Evolutionary conservation across 2,113 vertebrate genomes (phyloP).

Genomic region (Gadus macrocephalus): DNA sequence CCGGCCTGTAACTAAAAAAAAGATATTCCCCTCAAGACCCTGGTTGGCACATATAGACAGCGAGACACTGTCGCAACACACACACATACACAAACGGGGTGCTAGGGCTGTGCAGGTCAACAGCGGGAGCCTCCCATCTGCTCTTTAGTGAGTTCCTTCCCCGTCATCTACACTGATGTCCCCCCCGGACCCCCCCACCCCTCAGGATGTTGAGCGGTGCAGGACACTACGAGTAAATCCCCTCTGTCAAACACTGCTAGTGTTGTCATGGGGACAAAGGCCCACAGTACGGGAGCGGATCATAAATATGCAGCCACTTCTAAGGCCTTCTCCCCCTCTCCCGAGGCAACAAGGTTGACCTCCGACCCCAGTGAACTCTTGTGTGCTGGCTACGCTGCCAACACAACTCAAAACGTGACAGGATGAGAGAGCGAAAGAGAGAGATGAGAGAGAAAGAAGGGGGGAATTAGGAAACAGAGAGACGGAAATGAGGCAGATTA

Average conservation of each 20-base stretch:
- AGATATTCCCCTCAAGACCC: too few relatives aligned
- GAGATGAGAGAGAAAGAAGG: slow-evolving; percentile 11
- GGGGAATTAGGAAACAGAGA: background rate
- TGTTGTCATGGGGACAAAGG: slow-evolving; percentile 31
- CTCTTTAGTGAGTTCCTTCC: slow-evolving; percentile 36
- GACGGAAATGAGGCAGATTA: background rate
- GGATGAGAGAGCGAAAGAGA: slow-evolving; percentile 13
- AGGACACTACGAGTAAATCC: slow-evolving; percentile 35
- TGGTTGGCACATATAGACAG: too few relatives aligned
- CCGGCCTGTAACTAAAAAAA: too few relatives aligned
- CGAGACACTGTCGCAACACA: background rate
- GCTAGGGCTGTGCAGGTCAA: background rate
- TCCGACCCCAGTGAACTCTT: slow-evolving; percentile 38
- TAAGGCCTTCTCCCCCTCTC: slow-evolving; percentile 23
- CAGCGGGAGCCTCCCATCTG: slow-evolving; percentile 25
- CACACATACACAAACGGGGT: background rate
- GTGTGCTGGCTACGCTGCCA: slow-evolving; percentile 27
- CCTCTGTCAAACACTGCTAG: slow-evolving; percentile 54
- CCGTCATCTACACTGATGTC: slow-evolving; percentile 13
- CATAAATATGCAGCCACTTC: slow-evolving; percentile 45
- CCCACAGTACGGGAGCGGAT: slow-evolving; percentile 46
- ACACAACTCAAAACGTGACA: slow-evolving; percentile 35
- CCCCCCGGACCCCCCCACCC: background rate
- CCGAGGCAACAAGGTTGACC: slow-evolving; percentile 39
- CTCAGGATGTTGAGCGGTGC: slow-evolving; percentile 23